Percentiles rank a stretch among this genome's conserved stretches.
Evolutionary conservation across 2,113 vertebrate species (phyloP).

Genomic region (Semnornis frantzii): DNA sequence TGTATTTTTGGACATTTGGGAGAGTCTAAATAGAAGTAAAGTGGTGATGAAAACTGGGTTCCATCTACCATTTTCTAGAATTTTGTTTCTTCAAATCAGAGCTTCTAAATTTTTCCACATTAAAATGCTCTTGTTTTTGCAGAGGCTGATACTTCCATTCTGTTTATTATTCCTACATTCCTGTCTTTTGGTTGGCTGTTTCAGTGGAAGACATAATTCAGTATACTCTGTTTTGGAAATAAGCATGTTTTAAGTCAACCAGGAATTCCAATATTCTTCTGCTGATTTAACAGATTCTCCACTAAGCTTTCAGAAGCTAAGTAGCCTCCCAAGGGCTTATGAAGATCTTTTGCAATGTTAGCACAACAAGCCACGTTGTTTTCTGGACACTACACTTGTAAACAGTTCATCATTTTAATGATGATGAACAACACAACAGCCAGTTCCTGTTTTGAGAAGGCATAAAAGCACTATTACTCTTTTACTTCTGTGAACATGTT

Average conservation of each 20-base stretch:
- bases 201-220: conserved; percentile 44
- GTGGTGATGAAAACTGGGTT: neutral
- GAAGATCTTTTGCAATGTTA: conserved; percentile 33
- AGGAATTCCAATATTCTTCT: conserved; percentile 38
- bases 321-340: conserved; percentile 12
- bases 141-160: conserved; percentile 31
- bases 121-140: conserved; percentile 23
- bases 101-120: conserved; percentile 58
- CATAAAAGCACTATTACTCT: neutral
- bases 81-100: conserved; percentile 46
- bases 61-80: neutral
- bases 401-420: neutral
- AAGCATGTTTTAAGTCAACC: conserved; percentile 41
- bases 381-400: conserved; percentile 25
- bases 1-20: neutral
- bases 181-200: conserved; percentile 45
- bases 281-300: conserved; percentile 51
- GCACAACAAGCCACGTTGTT: conserved; percentile 18
- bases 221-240: conserved; percentile 41
- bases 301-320: conserved; percentile 53
- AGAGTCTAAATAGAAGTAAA: neutral
- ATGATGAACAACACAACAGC: neutral
- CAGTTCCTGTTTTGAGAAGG: neutral
- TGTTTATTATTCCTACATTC: conserved; percentile 60
- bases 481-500: neutral